Evolutionary conservation across 2,797 vertebrate species (phyloP).

Genomic region (Acanthiza pusilla): DNA sequence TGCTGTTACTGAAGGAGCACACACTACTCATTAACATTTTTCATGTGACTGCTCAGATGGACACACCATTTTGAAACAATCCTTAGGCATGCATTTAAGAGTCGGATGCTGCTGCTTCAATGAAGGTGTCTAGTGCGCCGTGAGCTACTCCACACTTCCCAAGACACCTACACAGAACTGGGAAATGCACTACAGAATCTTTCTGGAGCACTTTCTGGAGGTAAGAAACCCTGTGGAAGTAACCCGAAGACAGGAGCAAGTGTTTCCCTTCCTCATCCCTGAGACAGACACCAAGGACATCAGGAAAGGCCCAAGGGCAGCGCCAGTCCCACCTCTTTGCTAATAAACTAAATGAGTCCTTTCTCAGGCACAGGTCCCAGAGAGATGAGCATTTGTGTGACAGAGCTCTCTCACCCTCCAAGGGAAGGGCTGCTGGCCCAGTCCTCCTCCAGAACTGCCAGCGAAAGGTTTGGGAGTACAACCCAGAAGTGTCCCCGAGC

Average conservation of each 20-base stretch:
- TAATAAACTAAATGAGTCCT: not conserved
- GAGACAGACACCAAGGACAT: not conserved
- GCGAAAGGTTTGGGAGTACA: rapidly evolving
- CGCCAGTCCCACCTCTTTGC: not conserved
- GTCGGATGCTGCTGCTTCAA: not conserved
- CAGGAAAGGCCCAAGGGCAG: not conserved
- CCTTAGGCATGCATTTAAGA: not conserved
- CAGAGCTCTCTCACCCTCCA: not conserved
- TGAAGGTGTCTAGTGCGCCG: rapidly evolving
- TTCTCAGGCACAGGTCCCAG: rapidly evolving
- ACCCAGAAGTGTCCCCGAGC: not conserved
- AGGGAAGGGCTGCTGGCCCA: not conserved
- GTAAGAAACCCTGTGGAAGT: not conserved
- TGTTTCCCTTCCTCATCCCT: not conserved
- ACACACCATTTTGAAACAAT: not conserved
- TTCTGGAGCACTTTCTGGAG: not conserved
- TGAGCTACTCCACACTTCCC: not conserved
- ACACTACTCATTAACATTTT: not conserved
- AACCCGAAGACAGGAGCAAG: not conserved
- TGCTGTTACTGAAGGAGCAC: not conserved
- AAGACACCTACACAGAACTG: not conserved
- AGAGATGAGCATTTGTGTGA: not conserved
- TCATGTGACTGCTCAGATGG: not conserved
- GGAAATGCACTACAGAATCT: not conserved
- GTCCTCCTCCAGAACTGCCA: not conserved